Evolutionary conservation across 2,113 vertebrate species (phyloP).

Genomic region (Corythornis madagascariensis): DNA sequence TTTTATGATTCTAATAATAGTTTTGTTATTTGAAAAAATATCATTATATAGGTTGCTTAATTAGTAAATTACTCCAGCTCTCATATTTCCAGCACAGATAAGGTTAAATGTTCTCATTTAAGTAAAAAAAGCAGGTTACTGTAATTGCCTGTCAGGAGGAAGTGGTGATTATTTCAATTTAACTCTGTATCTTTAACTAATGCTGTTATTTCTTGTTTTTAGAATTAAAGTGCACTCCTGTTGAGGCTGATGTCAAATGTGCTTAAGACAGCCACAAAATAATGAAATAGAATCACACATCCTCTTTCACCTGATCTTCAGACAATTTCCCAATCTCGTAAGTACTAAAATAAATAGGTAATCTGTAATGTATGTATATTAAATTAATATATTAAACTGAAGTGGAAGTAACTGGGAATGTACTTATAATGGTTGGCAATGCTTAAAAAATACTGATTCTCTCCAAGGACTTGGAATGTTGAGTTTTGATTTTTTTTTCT

Average conservation of each 20-base stretch:
- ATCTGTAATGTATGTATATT: neutral
- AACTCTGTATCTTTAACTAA: conserved; percentile 2
- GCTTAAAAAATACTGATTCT: neutral
- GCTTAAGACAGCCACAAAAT: neutral
- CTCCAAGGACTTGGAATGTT: neutral
- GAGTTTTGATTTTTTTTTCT: neutral
- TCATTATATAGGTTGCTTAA: neutral
- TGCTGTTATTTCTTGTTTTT: conserved; percentile 50
- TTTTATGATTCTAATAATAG: neutral
- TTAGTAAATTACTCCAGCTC: neutral
- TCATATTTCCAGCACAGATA: neutral
- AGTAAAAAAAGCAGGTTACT: neutral
- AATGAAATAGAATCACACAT: neutral
- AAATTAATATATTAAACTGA: neutral
- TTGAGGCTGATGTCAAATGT: neutral
- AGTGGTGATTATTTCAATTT: conserved; percentile 36
- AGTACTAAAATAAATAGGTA: neutral
- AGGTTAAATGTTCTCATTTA: neutral
- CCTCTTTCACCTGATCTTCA: neutral
- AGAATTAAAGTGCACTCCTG: neutral
- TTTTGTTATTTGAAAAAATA: neutral
- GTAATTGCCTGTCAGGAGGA: conserved; percentile 1
- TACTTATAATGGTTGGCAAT: neutral
- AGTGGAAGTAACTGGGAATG: neutral
- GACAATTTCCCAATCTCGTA: neutral